Evolutionary conservation across 2,888 invertebrate species (phyloP), one percentile per base, ranked within the genome.

Genomic region (Tenthredo notha): DNA sequence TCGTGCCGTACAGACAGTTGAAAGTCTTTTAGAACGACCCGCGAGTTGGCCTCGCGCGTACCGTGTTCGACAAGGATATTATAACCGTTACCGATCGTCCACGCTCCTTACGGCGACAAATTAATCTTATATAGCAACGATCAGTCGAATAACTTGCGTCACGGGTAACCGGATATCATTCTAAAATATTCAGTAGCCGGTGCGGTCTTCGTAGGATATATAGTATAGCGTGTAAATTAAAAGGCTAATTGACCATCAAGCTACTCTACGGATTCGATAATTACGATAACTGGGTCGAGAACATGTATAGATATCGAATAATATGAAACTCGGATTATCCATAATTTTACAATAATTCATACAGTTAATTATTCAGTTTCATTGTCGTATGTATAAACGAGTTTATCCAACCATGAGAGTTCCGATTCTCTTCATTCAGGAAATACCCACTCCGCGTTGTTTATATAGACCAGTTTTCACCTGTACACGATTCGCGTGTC

Each of bases 11-110:
- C 7, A 33, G 37, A 29, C 6, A 43, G 54, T n/a, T 54, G 54
- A 77, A 54, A 77, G 50, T 54, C 54, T 77, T 33, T 29, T 77
- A 18, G 50, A 33, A 5, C 29, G 18, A 33, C 12, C 15, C 74
- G 40, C 43, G 67, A 77, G 77, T 77, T 74, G 72, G 72, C 72
- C 72, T 74, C 54, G 77, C 77, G 54, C 50, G 21, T n/a, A 18
- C 54, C 29, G n/a, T 77, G 77, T 77, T 77, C 77, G 77, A 77
- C 77, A 77, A 47, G 77, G 54, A 77, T 77, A 77, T 77, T 77
- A 77, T 77, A 77, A 77, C 77, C 54, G 77, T 77, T 77, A 50
- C 54, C 54, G 67, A 77, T 77, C 77, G 75, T 70, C 18, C 72
- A 2, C 72, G 72, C 54, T 54, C 54, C 77, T 77, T 18, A 77